These are phyloP conservation scores for Peromyscus nudipes DNA, from an alignment of 2,797 vertebrate genomes.

Conservation along the genomic window DNA sequence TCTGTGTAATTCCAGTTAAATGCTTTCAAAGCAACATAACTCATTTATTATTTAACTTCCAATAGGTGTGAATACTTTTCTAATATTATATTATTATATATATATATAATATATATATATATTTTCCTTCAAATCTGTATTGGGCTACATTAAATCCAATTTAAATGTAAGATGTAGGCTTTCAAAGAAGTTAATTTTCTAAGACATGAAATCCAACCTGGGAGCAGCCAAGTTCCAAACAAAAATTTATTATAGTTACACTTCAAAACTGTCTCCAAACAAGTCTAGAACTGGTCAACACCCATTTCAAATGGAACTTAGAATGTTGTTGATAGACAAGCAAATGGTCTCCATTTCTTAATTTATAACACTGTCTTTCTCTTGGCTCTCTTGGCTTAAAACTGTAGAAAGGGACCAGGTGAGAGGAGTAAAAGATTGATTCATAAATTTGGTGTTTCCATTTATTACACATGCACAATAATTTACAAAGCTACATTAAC, in stretches of 20 bases:
- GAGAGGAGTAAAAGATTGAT: not conserved
- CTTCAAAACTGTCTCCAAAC: not conserved
- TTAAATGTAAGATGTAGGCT: not conserved
- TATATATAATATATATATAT: no score
- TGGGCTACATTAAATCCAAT: not conserved
- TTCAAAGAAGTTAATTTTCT: constrained; percentile 35
- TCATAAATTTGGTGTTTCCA: not conserved
- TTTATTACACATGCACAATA: not conserved
- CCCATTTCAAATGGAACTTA: not conserved
- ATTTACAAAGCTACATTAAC: not conserved
- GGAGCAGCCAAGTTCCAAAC: not conserved
- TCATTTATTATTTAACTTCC: not conserved
- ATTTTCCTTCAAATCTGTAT: not conserved
- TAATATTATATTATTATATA: no score
- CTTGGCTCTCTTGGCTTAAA: not conserved
- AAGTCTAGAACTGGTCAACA: not conserved
- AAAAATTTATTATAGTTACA: not conserved
- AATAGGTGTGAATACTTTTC: not conserved
- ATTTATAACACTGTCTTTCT: not conserved
- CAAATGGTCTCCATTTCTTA: not conserved
- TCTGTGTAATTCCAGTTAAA: not conserved
- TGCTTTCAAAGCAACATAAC: not conserved
- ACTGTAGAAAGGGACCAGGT: not conserved
- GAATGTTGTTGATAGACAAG: not conserved
- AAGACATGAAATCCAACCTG: not conserved